phyloP scores from a whole-genome alignment of 2,888 invertebrate species.

The Oscheius sp. region DNA sequence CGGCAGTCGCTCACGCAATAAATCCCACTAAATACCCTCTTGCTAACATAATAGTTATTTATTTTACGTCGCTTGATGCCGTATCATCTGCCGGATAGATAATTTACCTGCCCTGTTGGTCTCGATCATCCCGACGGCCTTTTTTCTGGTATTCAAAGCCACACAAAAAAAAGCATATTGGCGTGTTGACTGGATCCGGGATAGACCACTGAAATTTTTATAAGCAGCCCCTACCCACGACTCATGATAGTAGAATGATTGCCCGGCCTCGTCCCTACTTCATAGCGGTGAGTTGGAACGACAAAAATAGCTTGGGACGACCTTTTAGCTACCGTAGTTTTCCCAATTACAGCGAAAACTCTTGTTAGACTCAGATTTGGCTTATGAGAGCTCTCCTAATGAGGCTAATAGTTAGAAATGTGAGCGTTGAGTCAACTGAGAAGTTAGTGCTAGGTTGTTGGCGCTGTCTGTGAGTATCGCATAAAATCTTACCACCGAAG shows the following conservation, averaged over 20 bases:
- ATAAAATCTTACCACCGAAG: slow-evolving; percentile 18
- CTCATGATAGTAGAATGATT: slow-evolving; percentile 31
- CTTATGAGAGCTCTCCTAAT: slow-evolving; percentile 44
- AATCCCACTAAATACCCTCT: slow-evolving; percentile 5
- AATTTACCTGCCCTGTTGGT: background rate
- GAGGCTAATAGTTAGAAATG: slow-evolving; percentile 43
- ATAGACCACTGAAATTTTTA: slow-evolving; percentile 36
- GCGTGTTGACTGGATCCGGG: slow-evolving; percentile 25
- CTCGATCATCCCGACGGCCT: background rate
- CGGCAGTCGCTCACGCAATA: slow-evolving; percentile 22
- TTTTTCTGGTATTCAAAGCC: background rate
- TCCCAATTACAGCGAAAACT: slow-evolving; percentile 16
- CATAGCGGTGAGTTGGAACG: slow-evolving; percentile 19
- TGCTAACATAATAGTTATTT: slow-evolving; percentile 6
- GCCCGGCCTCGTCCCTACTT: slow-evolving; percentile 15
- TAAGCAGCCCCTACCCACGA: slow-evolving; percentile 25
- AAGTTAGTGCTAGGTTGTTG: background rate
- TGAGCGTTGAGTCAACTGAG: slow-evolving; percentile 14
- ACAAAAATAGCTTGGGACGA: too few species aligned
- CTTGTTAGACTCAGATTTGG: slow-evolving; percentile 44
- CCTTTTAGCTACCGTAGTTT: slow-evolving; percentile 19
- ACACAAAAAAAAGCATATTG: background rate
- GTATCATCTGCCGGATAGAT: background rate
- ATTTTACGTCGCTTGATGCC: background rate
- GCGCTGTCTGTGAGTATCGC: background rate